Conservation (phyloP, 2,797 vertebrate genomes). For the Craterocephalus amniculus region DNA sequence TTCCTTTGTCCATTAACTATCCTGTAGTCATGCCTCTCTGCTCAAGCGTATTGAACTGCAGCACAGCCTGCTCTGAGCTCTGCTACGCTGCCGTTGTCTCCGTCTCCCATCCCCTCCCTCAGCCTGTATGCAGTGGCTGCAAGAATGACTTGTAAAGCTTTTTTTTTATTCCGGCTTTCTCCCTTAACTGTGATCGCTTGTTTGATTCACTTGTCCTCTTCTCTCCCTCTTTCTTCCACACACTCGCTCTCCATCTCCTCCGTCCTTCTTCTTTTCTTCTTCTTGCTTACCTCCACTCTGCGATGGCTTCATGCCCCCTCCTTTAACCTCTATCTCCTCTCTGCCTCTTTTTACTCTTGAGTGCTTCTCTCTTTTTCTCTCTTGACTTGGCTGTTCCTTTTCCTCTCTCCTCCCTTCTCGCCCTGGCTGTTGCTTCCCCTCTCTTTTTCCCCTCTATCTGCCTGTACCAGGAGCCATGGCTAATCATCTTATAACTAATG, state of each 20-base stretch:
- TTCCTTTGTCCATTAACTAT: constrained; percentile 65
- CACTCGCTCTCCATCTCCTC: constrained; percentile 70
- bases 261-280: constrained; percentile 26
- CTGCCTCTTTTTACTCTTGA: constrained; percentile 41
- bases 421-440: constrained; percentile 65
- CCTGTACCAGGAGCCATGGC: constrained; percentile 99
- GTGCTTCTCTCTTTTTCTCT: constrained; percentile 56
- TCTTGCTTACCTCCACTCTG: constrained; percentile 63
- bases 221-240: constrained; percentile 80
- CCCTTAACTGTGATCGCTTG: constrained; percentile 88
- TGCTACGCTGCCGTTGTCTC: constrained; percentile 29
- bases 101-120: constrained; percentile 15
- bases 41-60: constrained; percentile 67
- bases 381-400: constrained; percentile 60
- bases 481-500: constrained; percentile 99
- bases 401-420: constrained; percentile 62
- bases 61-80: constrained; percentile 60
- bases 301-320: constrained; percentile 56
- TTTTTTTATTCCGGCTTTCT: constrained; percentile 69
- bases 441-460: constrained; percentile 81
- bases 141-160: constrained; percentile 88
- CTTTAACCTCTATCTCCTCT: constrained; percentile 48
- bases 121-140: constrained; percentile 71
- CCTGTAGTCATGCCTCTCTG: constrained; percentile 66
- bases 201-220: constrained; percentile 89